These are phyloP conservation scores for Ophthalmolycus amberensis DNA, from an alignment of 2,113 vertebrate genomes.

Conservation along the genomic window DNA sequence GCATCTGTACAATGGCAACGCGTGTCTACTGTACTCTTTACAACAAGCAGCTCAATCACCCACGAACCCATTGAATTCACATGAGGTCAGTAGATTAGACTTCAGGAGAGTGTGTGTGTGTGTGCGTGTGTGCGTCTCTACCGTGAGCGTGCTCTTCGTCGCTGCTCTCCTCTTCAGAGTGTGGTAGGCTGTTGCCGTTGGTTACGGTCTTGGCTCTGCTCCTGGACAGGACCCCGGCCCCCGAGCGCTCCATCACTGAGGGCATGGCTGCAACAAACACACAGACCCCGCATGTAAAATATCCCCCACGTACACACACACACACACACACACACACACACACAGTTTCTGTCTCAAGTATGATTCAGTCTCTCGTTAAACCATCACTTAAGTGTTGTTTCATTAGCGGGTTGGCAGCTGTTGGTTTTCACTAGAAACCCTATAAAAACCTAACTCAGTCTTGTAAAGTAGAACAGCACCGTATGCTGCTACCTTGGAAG, in stretches of 20 bases:
- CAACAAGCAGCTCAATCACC: not conserved
- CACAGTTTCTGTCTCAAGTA: not conserved
- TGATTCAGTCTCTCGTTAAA: constrained; percentile 5
- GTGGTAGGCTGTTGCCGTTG: constrained; percentile 84
- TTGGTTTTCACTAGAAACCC: constrained; percentile 29
- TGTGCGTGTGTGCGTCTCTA: constrained; percentile 35
- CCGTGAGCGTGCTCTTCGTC: constrained; percentile 78
- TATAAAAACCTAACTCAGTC: constrained; percentile 34
- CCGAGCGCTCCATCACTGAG: constrained; percentile 91
- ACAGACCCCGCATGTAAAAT: not conserved
- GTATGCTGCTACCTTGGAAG: constrained; percentile 24
- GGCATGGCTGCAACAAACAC: constrained; percentile 82
- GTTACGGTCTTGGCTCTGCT: constrained; percentile 90
- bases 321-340: not conserved
- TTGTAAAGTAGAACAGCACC: constrained; percentile 19
- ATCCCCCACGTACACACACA: not conserved
- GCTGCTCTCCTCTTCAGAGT: constrained; percentile 80
- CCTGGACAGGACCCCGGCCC: constrained; percentile 89
- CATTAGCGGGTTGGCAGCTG: not conserved
- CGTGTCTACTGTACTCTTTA: not conserved
- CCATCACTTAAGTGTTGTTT: not conserved
- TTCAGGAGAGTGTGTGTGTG: not conserved
- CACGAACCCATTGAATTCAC: not conserved
- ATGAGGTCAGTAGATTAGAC: not conserved
- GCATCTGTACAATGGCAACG: not conserved